Evolutionary conservation across 2,113 vertebrate species (phyloP), one percentile per base, ranked within the genome.

Genomic region (Callionymus lyra): DNA sequence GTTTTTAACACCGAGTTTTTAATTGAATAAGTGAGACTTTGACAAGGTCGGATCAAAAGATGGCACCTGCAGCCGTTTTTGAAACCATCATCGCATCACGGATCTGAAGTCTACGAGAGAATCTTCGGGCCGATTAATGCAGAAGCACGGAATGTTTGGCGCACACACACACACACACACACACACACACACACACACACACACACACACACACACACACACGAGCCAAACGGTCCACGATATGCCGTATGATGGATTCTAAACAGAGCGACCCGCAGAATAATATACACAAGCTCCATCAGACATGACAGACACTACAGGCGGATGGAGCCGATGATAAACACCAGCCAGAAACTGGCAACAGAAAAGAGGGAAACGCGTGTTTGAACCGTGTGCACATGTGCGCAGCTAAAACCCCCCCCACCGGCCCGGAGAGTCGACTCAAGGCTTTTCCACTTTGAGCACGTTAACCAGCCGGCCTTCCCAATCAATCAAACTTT

Each of bases 91-190:
- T n/a, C n/a, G 21, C 4, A 27, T 8, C 4, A 27, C 8, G 21
- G 21, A 27, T 27, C 21, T 27, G 4, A 27, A 27, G 21, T 27
- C 21, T 27, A 27, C 21, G 21, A 27, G 21, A 27, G 21, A 8
- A 8, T 77, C 72, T 75, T 62, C 65, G 38, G 36, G 42, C 65
- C 74, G 63, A 79, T 84, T 83, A 64, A 85, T 82, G 76, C 77
- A 48, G 46, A 65, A 53, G 53, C 82, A 79, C 51, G 65, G 41
- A 61, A 57, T 63, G 51, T 54, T 16, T 21, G 58, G 51, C 55
- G 50, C 66, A 69, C n/a, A 72, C 48, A 54, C 65, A 49, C 48
- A 54, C 65, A 49, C 55, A 48, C 66, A 69, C n/a, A 72, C 48
- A 54, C 65, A 49, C 55, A 48, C 66, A 69, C n/a, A 72, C 48